Base-by-base conservation (phyloP, 2,113 vertebrate genomes). In the Seriola dumerili region DNA sequence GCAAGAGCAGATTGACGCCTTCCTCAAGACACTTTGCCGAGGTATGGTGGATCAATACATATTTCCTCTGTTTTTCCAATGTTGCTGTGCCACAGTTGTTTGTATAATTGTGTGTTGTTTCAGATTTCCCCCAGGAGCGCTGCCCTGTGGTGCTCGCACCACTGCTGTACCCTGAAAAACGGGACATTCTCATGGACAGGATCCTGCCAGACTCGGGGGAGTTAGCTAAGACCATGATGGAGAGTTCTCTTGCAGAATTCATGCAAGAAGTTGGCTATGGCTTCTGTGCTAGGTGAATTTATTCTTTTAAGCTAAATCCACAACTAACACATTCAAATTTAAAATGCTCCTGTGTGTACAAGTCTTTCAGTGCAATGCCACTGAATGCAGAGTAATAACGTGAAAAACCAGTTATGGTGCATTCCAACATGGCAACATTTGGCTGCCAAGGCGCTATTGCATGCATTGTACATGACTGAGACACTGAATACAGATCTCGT, bases 91-190 rank as follows among this genome's bases (percentile, higher is more conserved):
- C 11, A 52, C 2, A 4, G 32, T 63, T 67, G 8, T 64, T 74
- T 29, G 46, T 58, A n/a, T 55, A 9, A 59, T 13, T 77, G 50
- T 48, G 40, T 44, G 8, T 52, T 81, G 5, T 86, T 83, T 80
- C 76, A 99, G 98, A 99, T 99, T 99, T 99, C 93, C 98, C 98
- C 89, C 98, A 99, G 93, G 98, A 99, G 91, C 96, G 98, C 94
- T 99, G 98, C 90, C 98, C 98, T 83, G 98, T 99, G 98, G 98
- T 99, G 98, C 98, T 99, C 94, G 96, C 98, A 98, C 98, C 98
- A 99, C 98, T 99, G 92, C 93, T 99, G 93, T 99, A 99, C 96
- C 98, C 97, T 98, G 98, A 99, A 98, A 99, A 99, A 98, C 98
- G 98, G 97, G 96, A 99, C 98, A 97, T 99, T 97, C 98, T 99